These are phyloP conservation scores for Diarsia brunnea DNA, from an alignment of 2,888 invertebrate species.

Conservation along the genomic window DNA sequence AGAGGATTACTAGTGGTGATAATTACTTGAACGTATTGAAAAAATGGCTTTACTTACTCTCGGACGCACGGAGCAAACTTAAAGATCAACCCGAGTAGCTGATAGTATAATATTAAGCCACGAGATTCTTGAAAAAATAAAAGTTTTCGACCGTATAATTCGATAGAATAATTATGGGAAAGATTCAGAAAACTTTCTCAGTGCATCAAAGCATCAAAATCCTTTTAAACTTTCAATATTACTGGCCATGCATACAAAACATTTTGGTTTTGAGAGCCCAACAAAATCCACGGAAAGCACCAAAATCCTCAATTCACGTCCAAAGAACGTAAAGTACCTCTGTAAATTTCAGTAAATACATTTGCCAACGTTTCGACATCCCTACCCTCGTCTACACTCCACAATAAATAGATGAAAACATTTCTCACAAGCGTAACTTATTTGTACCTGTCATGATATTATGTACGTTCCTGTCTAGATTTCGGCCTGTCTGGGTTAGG, in stretches of 20 bases:
- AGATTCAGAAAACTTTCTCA: not conserved
- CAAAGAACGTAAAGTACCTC: constrained; percentile 9
- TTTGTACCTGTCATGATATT: constrained; percentile 47
- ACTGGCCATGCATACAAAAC: not conserved
- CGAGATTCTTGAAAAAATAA: no score
- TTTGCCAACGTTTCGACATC: constrained; percentile 51
- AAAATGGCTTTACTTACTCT: not conserved
- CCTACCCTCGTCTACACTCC: constrained; percentile 50
- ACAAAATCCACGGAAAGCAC: not conserved
- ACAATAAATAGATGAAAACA: constrained; percentile 62
- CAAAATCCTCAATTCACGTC: constrained; percentile 16
- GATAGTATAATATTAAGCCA: no score
- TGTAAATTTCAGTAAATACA: constrained; percentile 58
- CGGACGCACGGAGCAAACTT: no score
- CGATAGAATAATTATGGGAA: not conserved
- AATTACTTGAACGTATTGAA: not conserved
- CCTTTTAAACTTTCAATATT: not conserved
- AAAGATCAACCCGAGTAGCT: no score
- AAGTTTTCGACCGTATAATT: no score
- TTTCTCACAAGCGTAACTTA: constrained; percentile 45
- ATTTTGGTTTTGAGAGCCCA: no score
- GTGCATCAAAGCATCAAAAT: no score
- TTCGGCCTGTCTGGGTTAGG: constrained; percentile 9
- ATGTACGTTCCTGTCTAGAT: constrained; percentile 13
- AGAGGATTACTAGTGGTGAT: not conserved